Evolutionary conservation across 2,113 vertebrate species (phyloP), one percentile per base, ranked within the genome.

Genomic region (Heterocephalus glaber): DNA sequence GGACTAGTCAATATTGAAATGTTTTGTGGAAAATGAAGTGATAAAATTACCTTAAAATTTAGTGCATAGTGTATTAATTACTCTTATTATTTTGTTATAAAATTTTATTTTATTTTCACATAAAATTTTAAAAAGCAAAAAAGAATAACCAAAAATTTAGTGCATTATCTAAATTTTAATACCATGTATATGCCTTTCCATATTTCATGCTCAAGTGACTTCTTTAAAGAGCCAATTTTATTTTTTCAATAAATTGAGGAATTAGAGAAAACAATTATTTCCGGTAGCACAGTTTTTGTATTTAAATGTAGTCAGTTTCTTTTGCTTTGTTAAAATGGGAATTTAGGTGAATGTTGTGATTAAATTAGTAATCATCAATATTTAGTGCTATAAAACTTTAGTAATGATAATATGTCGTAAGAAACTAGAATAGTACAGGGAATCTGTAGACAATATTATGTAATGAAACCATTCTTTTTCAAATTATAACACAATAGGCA

Each of bases 241-340:
- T 24, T 60, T 84, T 60, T 88, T 70, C 33, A 77, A 47, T 87
- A 93, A 91, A 91, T 61, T 66, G 30, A 88, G 14, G 17, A 89
- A 90, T 77, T 83, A n/a, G 35, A 12, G n/a, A 70, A 80, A 92
- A 81, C 56, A 74, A 86, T 89, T 89, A 16, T 86, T 86, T 95
- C 84, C 7, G 82, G 49, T 19, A 92, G 65, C 35, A 68, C 61
- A 80, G 30, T 30, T 60, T 94, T 60, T 28, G 4, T 8, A 86
- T 52, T 95, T 89, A 72, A 96, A 60, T 63, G 12, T 68, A 91
- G 88, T 94, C 16, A 87, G 28, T 82, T 77, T 88, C 11, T 92
- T 54, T n/a, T 92, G n/a, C 79, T 92, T 89, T 74, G 86, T 86
- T 94, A 96, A 88, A 79, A 83, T 85, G 24, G 65, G 33, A 94